Percentiles rank a stretch among this genome's conserved stretches.
These are phyloP conservation scores for Speoplatyrhinus poulsoni DNA, from an alignment of 2,113 vertebrate species.

Conservation along the genomic window DNA sequence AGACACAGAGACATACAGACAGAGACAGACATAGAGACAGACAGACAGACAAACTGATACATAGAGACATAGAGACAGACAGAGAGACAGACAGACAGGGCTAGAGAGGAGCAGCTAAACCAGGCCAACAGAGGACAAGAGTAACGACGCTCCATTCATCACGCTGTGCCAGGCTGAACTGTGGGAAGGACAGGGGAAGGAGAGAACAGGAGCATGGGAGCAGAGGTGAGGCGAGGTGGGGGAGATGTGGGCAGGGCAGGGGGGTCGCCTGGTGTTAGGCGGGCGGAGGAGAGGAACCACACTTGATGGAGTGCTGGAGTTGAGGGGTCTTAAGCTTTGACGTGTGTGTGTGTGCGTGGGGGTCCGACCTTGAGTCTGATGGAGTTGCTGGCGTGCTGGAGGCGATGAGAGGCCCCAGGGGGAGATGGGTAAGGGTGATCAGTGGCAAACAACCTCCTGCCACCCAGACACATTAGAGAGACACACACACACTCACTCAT, in stretches of 20 bases:
- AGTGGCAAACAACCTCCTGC: conserved; percentile 58
- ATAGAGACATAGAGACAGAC: conserved; percentile 1
- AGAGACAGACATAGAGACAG: too few species aligned
- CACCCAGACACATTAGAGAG: conserved; percentile 41
- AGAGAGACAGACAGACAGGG: conserved; percentile 36
- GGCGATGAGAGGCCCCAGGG: conserved; percentile 64
- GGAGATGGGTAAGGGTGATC: conserved; percentile 70
- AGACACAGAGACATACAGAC: too few species aligned
- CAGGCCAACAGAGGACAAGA: conserved; percentile 76
- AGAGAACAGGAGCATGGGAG: conserved; percentile 61
- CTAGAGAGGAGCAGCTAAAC: conserved; percentile 55
- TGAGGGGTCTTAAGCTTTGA: conserved; percentile 52
- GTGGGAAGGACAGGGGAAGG: conserved; percentile 72
- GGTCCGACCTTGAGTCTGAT: conserved; percentile 68
- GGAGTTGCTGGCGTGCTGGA: conserved; percentile 60
- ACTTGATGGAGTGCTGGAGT: conserved; percentile 65
- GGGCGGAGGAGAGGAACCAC: conserved; percentile 50
- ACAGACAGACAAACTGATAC: too few species aligned
- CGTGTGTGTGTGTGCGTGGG: conserved; percentile 8
- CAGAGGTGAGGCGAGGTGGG: conserved; percentile 13
- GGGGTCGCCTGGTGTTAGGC: conserved; percentile 35
- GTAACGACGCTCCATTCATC: conserved; percentile 80
- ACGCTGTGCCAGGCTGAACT: conserved; percentile 62
- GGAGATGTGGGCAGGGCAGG: conserved; percentile 32
- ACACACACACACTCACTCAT: conserved; percentile 13